These are phyloP conservation scores for Heliocidaris tuberculata DNA, from an alignment of 35 echinoderm and acorn worm species.

Conservation along the genomic window DNA sequence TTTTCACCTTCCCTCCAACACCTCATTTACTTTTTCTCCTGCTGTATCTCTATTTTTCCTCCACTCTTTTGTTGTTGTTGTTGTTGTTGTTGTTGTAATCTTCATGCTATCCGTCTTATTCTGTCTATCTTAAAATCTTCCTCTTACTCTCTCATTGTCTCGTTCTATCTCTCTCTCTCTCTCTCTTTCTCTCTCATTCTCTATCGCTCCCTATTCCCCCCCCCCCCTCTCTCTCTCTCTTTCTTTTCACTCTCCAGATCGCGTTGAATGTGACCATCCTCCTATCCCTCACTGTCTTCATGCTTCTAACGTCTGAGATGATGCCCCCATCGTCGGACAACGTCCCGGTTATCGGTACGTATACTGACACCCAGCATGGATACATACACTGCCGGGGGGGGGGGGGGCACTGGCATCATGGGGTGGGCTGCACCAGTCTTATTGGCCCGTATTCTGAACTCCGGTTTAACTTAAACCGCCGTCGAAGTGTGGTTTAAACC, in stretches of 20 bases:
- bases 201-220: background rate
- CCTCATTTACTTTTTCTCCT: background rate
- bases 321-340: constrained; percentile 88
- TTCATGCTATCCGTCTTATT: too few species aligned
- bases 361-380: background rate
- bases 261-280: constrained; percentile 86
- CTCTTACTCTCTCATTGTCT: background rate
- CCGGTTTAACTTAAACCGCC: too few species aligned
- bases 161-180: background rate
- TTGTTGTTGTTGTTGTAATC: too few species aligned
- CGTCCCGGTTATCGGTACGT: constrained; percentile 87
- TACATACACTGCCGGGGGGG: too few species aligned
- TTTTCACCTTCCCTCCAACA: background rate
- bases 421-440: too few species aligned
- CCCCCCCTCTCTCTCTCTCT: background rate
- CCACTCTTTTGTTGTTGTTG: too few species aligned
- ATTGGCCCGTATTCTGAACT: too few species aligned
- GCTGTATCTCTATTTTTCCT: background rate
- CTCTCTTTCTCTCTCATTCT: background rate
- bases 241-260: constrained; percentile 45
- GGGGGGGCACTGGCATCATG: too few species aligned
- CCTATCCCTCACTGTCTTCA: constrained; percentile 82
- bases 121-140: too few species aligned
- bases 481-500: too few species aligned
- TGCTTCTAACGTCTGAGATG: constrained; percentile 84